Base-by-base conservation (phyloP, 2,113 vertebrate species). In the Pardalotus punctatus region DNA sequence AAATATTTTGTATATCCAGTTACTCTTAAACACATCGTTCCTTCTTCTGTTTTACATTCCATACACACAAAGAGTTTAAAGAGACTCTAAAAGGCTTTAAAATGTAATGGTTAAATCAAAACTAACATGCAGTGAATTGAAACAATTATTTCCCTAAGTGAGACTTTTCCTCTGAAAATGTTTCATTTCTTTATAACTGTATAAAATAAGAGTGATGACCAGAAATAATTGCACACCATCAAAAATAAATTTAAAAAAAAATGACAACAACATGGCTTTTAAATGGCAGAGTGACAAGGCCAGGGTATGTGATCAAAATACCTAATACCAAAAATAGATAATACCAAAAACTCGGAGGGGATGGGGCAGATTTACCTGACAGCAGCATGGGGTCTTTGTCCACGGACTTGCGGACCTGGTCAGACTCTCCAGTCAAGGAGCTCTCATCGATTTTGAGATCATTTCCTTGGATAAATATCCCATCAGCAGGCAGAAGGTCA, bases 371-470 rank as follows among this genome's bases (percentile, higher is more conserved):
- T 98, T 98, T 97, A 99, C 99, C 99, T 97, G 99, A 99, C 86
- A 99, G 98, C 65, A 99, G 97, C 99, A 99, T 99, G 48, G 99
- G 99, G 97, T 99, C 99, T 87, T 99, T 99, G 97, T 99, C 99
- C 86, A 99, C 98, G 18, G 98, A 96, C 94, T 99, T 99, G 96
- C 98, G 99, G 95, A 99, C 99, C 61, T 99, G 99, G 97, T 99
- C 99, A 7, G 99, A 99, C 96, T 99, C 99, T 82, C 99, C 99
- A 0, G 99, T 99, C 97, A 99, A 97, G 71, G 99, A 99, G 95
- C 99, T 99, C 96, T 99, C 99, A 21, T 99, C 99, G 29, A 99
- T 99, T 97, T 99, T 99, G 89, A 99, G 97, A 94, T 99, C 99
- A 40, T 99, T 99, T 91, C 99, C 99, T 97, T 99, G 99, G 96